Base-by-base conservation (phyloP, 2,113 vertebrate genomes). In the Leptobrachium ailaonicum region DNA sequence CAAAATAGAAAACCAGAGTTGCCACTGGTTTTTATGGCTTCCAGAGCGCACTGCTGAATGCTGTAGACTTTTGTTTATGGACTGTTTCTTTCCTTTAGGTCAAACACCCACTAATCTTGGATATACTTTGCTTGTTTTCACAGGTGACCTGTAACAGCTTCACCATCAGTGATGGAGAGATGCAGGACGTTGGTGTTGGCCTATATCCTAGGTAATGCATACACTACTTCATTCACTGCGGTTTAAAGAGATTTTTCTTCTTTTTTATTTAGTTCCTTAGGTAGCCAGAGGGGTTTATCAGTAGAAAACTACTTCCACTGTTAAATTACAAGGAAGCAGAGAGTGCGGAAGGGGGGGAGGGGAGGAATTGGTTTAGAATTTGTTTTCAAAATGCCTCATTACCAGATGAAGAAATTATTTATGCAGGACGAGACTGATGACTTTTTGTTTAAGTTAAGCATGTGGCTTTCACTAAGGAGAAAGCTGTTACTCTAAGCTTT, bases 121-220 rank as follows among this genome's bases (percentile, higher is more conserved):
- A 71, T 87, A 85, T 85, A 76, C 12, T 81, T 81, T 50, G 43
- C 78, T 89, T 92, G 84, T 90, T 92, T 91, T 87, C 47, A 86
- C 93, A 99, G 98, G 91, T 99, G 87, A 96, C 94, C 56, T 97
- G 96, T 89, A 99, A 99, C 90, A 96, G 96, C 87, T 98, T 99
- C 88, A 96, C 94, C 87, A 94, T 99, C 90, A 96, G 97, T 86
- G 95, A 98, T n/a, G 95, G 92, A 13, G 98, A 99, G 90, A 94
- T 98, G 90, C 95, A 96, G 87, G 96, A 96, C 90, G 89, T 96
- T 82, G 97, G 94, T 84, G 95, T 98, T 83, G 98, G 97, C 80
- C 92, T 99, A 0, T 99, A 98, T 90, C 97, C 96, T 82, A 98
- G 97, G 98, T 98, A 94, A 66, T 83, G 77, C 70, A 80, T 82